Conservation (phyloP, 2,797 vertebrate genomes). For the Pseudochaenichthys georgianus region DNA sequence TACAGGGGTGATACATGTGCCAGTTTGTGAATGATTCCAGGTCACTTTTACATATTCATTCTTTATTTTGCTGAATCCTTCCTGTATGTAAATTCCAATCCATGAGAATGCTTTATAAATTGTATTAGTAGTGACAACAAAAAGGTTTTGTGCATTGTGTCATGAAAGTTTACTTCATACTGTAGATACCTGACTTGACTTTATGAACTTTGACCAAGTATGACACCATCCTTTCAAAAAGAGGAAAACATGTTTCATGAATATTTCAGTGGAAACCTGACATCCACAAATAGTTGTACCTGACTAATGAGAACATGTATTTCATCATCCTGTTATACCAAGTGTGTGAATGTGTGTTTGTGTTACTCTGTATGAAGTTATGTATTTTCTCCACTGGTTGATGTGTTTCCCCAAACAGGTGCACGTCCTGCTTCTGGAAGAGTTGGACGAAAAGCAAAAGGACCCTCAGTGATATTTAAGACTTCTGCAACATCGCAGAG, state of each 20-base stretch:
- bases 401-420: constrained; percentile 39
- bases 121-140: constrained; percentile 6
- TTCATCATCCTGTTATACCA: constrained; percentile 32
- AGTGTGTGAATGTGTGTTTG: constrained; percentile 9
- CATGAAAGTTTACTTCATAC: constrained; percentile 12
- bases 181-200: constrained; percentile 18
- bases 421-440: constrained; percentile 48
- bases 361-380: constrained; percentile 7
- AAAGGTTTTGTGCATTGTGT: constrained; percentile 14
- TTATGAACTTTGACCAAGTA: constrained; percentile 23
- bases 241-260: constrained; percentile 39
- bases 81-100: constrained; percentile 27
- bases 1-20: background rate
- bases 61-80: constrained; percentile 8
- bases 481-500: constrained; percentile 54
- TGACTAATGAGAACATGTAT: constrained; percentile 46
- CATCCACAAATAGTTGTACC: constrained; percentile 17
- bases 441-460: constrained; percentile 68
- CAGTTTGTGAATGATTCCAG: constrained; percentile 8
- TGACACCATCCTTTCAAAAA: constrained; percentile 41
- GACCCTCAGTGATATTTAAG: constrained; percentile 70
- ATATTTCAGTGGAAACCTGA: constrained; percentile 56
- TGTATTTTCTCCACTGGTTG: constrained; percentile 26
- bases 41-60: constrained; percentile 18
- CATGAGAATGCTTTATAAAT: constrained; percentile 8